A percentile compares a stretch with the other conserved stretches of the same genome.
phyloP scores from a whole-genome alignment of 2,888 invertebrate genomes.

The Coelinius sp. region DNA sequence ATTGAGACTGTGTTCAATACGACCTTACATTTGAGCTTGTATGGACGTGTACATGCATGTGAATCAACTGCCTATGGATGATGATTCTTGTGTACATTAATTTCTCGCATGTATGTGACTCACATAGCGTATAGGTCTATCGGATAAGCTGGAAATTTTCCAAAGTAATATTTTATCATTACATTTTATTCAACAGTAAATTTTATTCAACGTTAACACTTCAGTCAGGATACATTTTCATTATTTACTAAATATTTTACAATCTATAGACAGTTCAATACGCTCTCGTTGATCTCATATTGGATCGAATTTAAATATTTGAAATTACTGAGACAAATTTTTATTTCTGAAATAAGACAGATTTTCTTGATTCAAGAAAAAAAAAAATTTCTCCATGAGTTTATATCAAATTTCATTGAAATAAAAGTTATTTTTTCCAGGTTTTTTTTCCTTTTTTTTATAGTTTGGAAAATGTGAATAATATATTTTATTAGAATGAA shows the following conservation, averaged over 20 bases:
- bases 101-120: too few relatives aligned
- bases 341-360: too few relatives aligned
- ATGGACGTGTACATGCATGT: too few relatives aligned
- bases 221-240: neutral
- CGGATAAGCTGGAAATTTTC: neutral
- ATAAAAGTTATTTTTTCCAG: neutral
- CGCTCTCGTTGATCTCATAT: neutral
- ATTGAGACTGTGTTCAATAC: constrained; percentile 30
- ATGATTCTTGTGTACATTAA: too few relatives aligned
- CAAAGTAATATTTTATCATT: neutral
- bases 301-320: too few relatives aligned
- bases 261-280: neutral
- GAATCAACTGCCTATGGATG: too few relatives aligned
- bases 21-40: too few relatives aligned
- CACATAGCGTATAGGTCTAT: neutral
- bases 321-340: too few relatives aligned
- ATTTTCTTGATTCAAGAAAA: too few relatives aligned
- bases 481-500: neutral
- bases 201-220: neutral
- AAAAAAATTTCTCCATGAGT: too few relatives aligned
- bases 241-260: neutral
- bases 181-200: constrained; percentile 10
- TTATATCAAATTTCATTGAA: neutral
- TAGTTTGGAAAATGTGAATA: neutral
- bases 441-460: neutral